phyloP scores from a whole-genome alignment of 2,797 vertebrate species.

The Tenualosa thibaudeaui region DNA sequence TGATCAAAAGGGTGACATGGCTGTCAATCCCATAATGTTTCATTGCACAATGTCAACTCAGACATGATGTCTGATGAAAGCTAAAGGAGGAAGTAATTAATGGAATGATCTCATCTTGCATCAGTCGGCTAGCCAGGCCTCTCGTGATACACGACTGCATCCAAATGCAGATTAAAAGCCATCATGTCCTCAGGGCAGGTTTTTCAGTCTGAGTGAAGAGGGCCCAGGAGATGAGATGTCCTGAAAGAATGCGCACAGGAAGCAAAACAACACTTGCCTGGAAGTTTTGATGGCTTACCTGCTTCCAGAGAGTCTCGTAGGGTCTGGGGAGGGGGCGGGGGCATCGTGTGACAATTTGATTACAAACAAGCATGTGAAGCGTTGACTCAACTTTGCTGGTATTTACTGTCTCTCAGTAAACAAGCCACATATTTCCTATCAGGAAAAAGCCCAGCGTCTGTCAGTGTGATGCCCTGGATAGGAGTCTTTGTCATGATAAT shows the following conservation, averaged over 20 bases:
- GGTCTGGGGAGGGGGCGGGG: neutral
- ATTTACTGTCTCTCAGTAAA: neutral
- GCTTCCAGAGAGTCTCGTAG: neutral
- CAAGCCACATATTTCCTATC: neutral
- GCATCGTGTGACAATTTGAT: neutral
- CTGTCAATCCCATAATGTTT: slow-evolving; percentile 37
- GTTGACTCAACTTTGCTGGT: neutral
- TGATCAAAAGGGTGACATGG: slow-evolving; percentile 40
- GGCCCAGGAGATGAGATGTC: slow-evolving; percentile 8
- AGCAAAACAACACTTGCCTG: neutral
- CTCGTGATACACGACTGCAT: slow-evolving; percentile 33
- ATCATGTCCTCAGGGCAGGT: slow-evolving; percentile 17
- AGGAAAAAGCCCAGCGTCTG: neutral
- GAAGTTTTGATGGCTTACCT: neutral
- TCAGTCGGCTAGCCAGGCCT: slow-evolving; percentile 35
- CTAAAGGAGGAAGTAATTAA: slow-evolving; percentile 54
- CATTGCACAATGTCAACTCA: slow-evolving; percentile 50
- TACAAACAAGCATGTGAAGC: neutral
- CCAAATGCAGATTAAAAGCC: slow-evolving; percentile 41
- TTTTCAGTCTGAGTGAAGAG: neutral
- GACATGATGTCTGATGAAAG: slow-evolving; percentile 50
- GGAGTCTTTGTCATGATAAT: neutral
- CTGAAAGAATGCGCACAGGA: slow-evolving; percentile 11
- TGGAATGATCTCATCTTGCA: slow-evolving; percentile 47
- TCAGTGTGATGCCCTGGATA: neutral